Evolutionary conservation across 2,113 vertebrate species (phyloP).

Genomic region (Menura novaehollandiae): DNA sequence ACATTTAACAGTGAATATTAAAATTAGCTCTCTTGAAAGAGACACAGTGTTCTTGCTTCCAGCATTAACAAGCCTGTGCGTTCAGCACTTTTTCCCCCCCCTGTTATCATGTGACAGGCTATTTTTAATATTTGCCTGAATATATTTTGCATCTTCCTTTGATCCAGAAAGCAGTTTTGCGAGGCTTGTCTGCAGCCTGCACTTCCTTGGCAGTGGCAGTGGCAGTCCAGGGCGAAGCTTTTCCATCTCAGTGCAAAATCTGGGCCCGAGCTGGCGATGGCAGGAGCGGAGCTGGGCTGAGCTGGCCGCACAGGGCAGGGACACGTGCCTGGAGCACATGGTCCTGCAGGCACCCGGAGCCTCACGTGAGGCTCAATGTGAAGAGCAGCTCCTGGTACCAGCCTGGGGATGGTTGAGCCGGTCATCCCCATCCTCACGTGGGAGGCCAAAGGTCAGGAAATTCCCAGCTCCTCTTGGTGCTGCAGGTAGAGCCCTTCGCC

Average conservation of each 20-base stretch:
- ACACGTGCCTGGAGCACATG: constrained; percentile 65
- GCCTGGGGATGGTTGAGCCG: not conserved
- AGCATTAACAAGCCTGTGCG: not conserved
- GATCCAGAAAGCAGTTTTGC: not conserved
- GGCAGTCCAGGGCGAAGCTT: not conserved
- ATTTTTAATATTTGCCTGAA: constrained; percentile 61
- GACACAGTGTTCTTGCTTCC: constrained; percentile 13
- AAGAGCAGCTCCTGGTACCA: not conserved
- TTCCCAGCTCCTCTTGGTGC: not conserved
- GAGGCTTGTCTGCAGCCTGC: not conserved
- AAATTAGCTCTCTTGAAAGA: constrained; percentile 6
- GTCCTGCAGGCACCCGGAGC: not conserved
- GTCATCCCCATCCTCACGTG: not conserved
- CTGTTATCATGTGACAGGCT: constrained; percentile 20
- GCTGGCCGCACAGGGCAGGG: constrained; percentile 50
- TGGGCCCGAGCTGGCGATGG: not conserved
- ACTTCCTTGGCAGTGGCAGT: not conserved
- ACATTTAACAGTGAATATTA: constrained; percentile 16
- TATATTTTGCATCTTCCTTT: constrained; percentile 15
- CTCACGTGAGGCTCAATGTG: constrained; percentile 47
- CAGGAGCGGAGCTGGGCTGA: not conserved
- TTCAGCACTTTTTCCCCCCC: constrained; percentile 22
- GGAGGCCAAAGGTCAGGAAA: not conserved
- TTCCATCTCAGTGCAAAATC: not conserved
- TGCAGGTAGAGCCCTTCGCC: not conserved